Evolutionary conservation across 2,113 vertebrate genomes (phyloP).

Genomic region (Symphodus melops): DNA sequence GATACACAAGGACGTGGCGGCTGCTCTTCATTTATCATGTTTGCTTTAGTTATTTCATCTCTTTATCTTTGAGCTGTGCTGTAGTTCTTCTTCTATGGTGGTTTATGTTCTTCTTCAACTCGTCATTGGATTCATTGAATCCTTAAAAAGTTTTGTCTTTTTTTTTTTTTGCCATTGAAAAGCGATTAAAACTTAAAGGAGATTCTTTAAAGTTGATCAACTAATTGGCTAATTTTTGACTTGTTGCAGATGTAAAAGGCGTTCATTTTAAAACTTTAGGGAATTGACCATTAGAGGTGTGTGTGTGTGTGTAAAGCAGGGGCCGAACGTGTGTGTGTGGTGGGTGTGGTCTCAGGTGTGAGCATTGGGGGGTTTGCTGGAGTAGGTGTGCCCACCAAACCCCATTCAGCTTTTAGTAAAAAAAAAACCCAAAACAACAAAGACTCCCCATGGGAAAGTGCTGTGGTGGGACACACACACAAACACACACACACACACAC

Average conservation of each 20-base stretch:
- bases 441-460: conserved; percentile 41
- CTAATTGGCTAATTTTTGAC: no score
- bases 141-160: no score
- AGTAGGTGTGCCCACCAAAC: conserved; percentile 46
- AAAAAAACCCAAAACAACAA: conserved; percentile 61
- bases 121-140: no score
- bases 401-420: conserved; percentile 52
- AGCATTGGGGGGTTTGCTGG: conserved; percentile 25
- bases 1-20: not conserved
- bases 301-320: not conserved
- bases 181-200: no score
- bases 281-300: not conserved
- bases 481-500: conserved; percentile 1
- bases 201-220: no score
- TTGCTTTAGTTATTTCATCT: not conserved
- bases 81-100: not conserved
- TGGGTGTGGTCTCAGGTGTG: conserved; percentile 41
- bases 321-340: not conserved
- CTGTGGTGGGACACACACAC: conserved; percentile 25
- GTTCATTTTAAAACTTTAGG: no score
- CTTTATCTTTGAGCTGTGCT: not conserved
- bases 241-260: no score
- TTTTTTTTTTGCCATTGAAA: no score
- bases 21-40: not conserved
- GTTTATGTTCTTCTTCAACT: no score